phyloP scores from a whole-genome alignment of 2,888 invertebrate genomes.

The Erebia epiphron region DNA sequence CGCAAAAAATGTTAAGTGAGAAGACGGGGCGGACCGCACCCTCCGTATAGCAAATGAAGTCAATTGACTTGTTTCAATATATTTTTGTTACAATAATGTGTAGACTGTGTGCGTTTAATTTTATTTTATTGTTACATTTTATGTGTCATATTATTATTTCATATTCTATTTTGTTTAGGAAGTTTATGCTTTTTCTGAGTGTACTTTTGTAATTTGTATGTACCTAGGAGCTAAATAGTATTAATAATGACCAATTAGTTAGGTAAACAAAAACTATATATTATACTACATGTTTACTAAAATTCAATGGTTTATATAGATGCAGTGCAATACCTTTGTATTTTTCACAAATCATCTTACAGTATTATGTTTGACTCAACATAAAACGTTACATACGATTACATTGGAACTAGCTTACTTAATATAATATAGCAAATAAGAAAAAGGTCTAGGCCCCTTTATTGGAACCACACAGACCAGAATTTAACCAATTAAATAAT shows the following conservation, averaged over 20 bases:
- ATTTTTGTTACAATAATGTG: constrained; percentile 49
- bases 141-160: background rate
- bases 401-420: too few species aligned
- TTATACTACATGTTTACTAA: too few species aligned
- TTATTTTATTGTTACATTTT: constrained; percentile 22
- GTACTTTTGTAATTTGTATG: background rate
- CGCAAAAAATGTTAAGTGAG: constrained; percentile 75
- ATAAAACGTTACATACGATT: too few species aligned
- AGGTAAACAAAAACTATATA: too few species aligned
- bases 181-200: background rate
- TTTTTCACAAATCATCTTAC: too few species aligned
- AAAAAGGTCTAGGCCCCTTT: background rate
- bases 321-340: too few species aligned
- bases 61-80: constrained; percentile 78
- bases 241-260: too few species aligned
- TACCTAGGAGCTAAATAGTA: too few species aligned
- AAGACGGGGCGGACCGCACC: constrained; percentile 50
- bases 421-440: too few species aligned
- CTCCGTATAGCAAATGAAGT: constrained; percentile 45
- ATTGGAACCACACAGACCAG: background rate
- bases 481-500: background rate
- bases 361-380: too few species aligned
- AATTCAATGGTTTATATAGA: too few species aligned
- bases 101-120: constrained; percentile 48
- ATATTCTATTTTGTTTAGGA: too few species aligned